Percentiles rank a stretch among this genome's conserved stretches.
Evolutionary conservation across 2,888 invertebrate genomes (phyloP).

Genomic region (Troilus luridus): DNA sequence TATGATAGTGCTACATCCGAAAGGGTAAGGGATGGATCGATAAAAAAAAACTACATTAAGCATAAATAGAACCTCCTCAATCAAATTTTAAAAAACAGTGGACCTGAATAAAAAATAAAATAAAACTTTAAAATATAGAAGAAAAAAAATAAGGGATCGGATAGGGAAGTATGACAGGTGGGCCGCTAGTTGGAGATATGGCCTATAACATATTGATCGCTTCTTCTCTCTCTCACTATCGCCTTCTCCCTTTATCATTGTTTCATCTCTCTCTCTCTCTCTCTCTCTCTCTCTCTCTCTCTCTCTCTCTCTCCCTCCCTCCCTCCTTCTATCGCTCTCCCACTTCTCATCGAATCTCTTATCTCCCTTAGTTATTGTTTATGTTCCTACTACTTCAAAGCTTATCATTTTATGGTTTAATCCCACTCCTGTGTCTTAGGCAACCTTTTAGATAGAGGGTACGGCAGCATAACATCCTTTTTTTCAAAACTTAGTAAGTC

Average conservation of each 20-base stretch:
- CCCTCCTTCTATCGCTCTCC: not conserved
- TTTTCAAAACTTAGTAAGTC: too few relatives aligned
- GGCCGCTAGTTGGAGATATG: not conserved
- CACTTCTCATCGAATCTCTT: not conserved
- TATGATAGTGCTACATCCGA: not conserved
- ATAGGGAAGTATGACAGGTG: not conserved
- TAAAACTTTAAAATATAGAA: not conserved
- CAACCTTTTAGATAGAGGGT: not conserved
- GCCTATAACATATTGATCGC: conserved; percentile 54
- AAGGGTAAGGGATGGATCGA: not conserved
- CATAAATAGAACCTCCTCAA: not conserved
- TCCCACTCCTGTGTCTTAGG: not conserved
- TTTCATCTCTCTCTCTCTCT: conserved; percentile 39
- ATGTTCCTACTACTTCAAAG: not conserved
- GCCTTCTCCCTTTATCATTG: conserved; percentile 21
- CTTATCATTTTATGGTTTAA: not conserved
- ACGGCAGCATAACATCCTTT: too few relatives aligned
- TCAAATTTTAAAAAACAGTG: not conserved
- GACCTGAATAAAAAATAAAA: not conserved
- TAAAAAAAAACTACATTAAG: not conserved
- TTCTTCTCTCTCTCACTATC: conserved; percentile 59
- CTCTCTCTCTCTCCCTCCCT: conserved; percentile 4
- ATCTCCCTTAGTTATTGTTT: not conserved
- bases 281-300: not conserved
- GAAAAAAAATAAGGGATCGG: not conserved